Percentiles rank a stretch among this genome's conserved stretches.
phyloP scores from a whole-genome alignment of 2,797 vertebrate genomes.

The Hippocampus kuda region DNA sequence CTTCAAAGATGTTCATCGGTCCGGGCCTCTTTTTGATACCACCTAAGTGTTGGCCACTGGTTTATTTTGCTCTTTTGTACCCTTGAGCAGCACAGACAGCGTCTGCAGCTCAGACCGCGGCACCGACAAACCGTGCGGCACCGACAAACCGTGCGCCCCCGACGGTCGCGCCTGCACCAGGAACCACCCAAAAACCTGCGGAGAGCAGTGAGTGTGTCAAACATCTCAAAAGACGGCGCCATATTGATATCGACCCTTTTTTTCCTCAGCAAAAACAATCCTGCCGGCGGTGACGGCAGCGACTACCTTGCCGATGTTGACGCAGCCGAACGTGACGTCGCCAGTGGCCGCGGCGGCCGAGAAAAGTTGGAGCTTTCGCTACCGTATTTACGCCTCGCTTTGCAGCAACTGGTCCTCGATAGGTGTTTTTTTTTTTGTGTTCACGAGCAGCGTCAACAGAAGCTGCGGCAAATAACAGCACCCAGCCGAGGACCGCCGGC shows the following conservation, averaged over 20 bases:
- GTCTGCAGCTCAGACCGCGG: not conserved
- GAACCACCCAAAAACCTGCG: not conserved
- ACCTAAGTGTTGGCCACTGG: not conserved
- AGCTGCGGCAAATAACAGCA: not conserved
- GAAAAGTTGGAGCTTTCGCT: not conserved
- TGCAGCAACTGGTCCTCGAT: not conserved
- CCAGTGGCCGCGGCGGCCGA: not conserved
- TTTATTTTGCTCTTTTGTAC: not conserved
- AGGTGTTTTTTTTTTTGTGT: not conserved
- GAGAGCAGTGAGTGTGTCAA: not conserved
- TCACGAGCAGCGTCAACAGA: not conserved
- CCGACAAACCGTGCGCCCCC: not conserved
- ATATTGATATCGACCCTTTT: not conserved
- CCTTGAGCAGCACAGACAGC: conserved; percentile 16
- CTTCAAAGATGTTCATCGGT: too few species aligned
- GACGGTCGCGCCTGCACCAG: not conserved
- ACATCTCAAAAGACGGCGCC: too few species aligned
- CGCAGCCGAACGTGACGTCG: not conserved
- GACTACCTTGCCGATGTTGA: not conserved
- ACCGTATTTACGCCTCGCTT: not conserved
- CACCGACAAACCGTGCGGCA: too few species aligned
- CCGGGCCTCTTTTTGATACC: too few species aligned
- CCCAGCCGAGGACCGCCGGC: not conserved
- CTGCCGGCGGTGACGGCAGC: too few species aligned
- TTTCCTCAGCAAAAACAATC: not conserved